These are phyloP conservation scores for Solen grandis DNA, from an alignment of 1,140 invertebrate genomes.

Conservation along the genomic window DNA sequence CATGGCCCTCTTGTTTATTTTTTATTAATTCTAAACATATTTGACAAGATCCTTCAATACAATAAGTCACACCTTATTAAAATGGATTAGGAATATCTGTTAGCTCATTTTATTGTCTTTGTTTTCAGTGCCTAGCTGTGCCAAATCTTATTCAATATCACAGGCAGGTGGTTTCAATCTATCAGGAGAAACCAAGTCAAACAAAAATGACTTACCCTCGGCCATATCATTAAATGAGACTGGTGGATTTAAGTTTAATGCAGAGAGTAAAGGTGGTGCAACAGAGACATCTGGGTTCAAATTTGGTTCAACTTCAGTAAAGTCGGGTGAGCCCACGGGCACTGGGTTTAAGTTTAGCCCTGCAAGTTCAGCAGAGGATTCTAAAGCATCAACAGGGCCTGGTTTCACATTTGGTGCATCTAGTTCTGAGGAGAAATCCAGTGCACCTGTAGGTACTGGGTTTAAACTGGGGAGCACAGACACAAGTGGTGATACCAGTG, in stretches of 20 bases:
- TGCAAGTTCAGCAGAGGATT: too few relatives aligned
- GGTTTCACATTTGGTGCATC: too few relatives aligned
- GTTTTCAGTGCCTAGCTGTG: conserved; percentile 38
- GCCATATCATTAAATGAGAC: neutral
- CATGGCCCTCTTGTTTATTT: too few relatives aligned
- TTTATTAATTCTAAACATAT: neutral
- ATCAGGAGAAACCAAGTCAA: conserved; percentile 3
- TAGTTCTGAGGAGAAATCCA: too few relatives aligned
- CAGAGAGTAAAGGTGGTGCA: neutral
- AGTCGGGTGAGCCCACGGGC: neutral
- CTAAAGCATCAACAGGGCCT: too few relatives aligned
- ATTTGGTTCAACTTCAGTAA: neutral
- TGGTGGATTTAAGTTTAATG: conserved; percentile 45
- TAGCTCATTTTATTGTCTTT: neutral
- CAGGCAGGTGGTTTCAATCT: conserved; percentile 28
- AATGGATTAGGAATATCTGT: neutral
- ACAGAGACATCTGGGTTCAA: neutral
- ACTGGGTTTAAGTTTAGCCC: conserved; percentile 44
- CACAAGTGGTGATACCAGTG: too few relatives aligned
- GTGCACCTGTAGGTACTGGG: too few relatives aligned
- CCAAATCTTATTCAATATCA: conserved; percentile 28
- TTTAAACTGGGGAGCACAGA: too few relatives aligned
- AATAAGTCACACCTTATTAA: neutral
- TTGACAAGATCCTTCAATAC: neutral
- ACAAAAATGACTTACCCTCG: neutral